Evolutionary conservation across 2,888 invertebrate species (phyloP).

Genomic region (Scaptodrosophila latifasciaeformis): DNA sequence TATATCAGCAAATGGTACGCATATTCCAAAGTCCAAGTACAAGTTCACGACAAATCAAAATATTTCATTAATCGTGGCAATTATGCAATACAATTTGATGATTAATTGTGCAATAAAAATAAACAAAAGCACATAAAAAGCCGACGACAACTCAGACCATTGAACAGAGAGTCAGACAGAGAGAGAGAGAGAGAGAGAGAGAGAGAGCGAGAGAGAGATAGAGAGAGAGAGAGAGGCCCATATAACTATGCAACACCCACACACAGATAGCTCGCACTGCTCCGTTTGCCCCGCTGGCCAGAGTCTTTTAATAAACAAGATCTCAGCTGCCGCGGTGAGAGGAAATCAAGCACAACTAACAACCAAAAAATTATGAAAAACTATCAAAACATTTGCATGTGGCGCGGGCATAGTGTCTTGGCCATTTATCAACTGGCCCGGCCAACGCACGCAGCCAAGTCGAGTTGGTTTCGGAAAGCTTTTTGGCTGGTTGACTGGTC

Average conservation of each 20-base stretch:
- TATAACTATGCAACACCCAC: slow-evolving; percentile 56
- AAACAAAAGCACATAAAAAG: background rate
- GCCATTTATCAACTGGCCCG: slow-evolving; percentile 66
- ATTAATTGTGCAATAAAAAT: slow-evolving; percentile 61
- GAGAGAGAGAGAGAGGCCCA: too few species aligned
- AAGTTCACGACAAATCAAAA: too few species aligned
- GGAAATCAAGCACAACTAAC: slow-evolving; percentile 13
- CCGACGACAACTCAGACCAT: too few species aligned
- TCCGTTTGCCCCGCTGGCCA: slow-evolving; percentile 5
- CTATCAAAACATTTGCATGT: slow-evolving; percentile 70
- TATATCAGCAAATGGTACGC: too few species aligned
- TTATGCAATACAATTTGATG: slow-evolving; percentile 63
- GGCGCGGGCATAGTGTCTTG: slow-evolving; percentile 26
- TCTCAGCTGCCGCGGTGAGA: slow-evolving; percentile 1
- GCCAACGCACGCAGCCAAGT: slow-evolving; percentile 20
- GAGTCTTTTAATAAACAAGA: slow-evolving; percentile 25
- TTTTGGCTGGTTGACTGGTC: slow-evolving; percentile 41
- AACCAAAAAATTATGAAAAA: slow-evolving; percentile 59
- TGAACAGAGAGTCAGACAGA: too few species aligned
- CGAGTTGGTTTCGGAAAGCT: slow-evolving; percentile 13
- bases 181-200: too few species aligned
- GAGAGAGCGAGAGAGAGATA: too few species aligned
- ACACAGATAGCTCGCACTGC: background rate
- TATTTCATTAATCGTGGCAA: slow-evolving; percentile 52
- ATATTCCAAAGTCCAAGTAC: too few species aligned